Conservation (phyloP, 2,888 invertebrate genomes). For the Mesochorus sp. region DNA sequence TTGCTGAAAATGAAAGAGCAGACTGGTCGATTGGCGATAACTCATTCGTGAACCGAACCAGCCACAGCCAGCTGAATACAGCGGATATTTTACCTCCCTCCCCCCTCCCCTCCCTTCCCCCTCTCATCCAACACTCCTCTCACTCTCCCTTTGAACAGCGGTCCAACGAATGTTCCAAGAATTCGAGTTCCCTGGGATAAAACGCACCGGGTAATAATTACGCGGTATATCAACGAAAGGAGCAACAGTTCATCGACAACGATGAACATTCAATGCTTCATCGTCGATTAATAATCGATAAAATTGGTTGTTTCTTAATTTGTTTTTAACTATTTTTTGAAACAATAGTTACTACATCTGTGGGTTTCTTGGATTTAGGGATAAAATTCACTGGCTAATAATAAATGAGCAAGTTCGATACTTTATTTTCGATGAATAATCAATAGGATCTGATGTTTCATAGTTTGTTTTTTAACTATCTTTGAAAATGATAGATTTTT, state of each 20-base stretch:
- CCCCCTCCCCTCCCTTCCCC: neutral
- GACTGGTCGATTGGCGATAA: conserved; percentile 80
- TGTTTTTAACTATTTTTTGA: too few relatives aligned
- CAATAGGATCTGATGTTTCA: too few relatives aligned
- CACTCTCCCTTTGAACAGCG: conserved; percentile 16
- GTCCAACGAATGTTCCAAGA: conserved; percentile 42
- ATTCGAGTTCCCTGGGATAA: conserved; percentile 38
- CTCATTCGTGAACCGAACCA: conserved; percentile 81
- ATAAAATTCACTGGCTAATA: too few relatives aligned
- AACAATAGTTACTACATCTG: too few relatives aligned
- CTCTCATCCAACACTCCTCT: neutral
- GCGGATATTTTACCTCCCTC: conserved; percentile 61
- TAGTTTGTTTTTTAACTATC: too few relatives aligned
- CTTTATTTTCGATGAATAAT: too few relatives aligned
- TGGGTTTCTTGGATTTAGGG: too few relatives aligned
- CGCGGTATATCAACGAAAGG: conserved; percentile 22
- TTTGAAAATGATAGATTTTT: too few relatives aligned
- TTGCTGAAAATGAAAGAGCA: conserved; percentile 81
- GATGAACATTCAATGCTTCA: conserved; percentile 39
- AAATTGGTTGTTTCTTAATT: neutral
- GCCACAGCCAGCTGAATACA: conserved; percentile 81
- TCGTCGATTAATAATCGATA: conserved; percentile 19
- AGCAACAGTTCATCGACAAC: conserved; percentile 37
- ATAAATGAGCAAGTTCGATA: too few relatives aligned
- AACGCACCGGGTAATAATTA: conserved; percentile 34